Conservation (phyloP, 2,113 vertebrate genomes). For the Theropithecus gelada region DNA sequence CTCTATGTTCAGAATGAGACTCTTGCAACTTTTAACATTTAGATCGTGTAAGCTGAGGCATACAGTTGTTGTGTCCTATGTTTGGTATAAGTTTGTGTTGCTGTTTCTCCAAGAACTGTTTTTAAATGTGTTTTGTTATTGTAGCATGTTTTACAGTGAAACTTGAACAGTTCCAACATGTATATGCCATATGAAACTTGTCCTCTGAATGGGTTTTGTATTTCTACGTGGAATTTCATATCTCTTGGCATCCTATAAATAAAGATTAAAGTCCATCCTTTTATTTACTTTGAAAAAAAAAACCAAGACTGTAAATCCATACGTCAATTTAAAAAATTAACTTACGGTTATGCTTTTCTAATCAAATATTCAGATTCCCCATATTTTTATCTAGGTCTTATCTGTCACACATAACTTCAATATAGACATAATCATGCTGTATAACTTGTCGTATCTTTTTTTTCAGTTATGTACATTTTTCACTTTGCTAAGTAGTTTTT, state of each 20-base stretch:
- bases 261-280: no score
- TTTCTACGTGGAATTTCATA: no score
- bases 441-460: neutral
- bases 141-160: no score
- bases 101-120: no score
- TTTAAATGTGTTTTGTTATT: no score
- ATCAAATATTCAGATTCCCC: neutral
- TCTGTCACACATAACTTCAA: neutral
- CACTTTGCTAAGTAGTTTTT: neutral
- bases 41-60: neutral
- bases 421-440: neutral
- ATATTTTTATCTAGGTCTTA: neutral
- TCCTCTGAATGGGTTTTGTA: no score
- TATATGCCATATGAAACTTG: no score
- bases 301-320: neutral
- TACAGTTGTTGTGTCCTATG: neutral
- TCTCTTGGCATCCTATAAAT: no score
- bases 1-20: slow-evolving; percentile 79
- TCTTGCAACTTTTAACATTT: slow-evolving; percentile 82
- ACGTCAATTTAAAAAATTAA: neutral
- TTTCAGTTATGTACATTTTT: neutral
- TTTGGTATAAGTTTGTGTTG: neutral
- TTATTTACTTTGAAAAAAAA: no score
- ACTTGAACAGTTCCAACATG: no score
- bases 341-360: neutral